phyloP scores from a whole-genome alignment of 1,140 invertebrate species.

The Diuraphis noxia region DNA sequence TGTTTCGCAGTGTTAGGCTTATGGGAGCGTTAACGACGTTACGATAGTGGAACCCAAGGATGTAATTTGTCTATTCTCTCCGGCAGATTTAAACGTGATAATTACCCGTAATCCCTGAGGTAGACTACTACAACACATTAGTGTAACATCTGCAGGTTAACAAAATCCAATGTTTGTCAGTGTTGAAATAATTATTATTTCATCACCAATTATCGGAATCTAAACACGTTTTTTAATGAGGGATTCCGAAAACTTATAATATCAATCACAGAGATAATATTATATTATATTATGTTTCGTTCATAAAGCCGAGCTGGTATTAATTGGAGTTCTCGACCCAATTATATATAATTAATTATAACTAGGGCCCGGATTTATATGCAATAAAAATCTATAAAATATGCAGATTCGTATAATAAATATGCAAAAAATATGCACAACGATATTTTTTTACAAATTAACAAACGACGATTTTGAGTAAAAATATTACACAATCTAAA shows the following conservation, averaged over 20 bases:
- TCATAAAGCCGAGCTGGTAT: neutral
- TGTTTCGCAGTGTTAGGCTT: neutral
- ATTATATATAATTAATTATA: too few relatives aligned
- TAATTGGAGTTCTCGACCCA: neutral
- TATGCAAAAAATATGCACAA: too few relatives aligned
- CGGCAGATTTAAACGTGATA: slow-evolving; percentile 9
- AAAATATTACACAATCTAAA: too few relatives aligned
- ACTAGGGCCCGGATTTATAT: too few relatives aligned
- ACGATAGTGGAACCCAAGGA: neutral
- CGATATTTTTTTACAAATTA: too few relatives aligned
- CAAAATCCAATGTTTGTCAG: neutral
- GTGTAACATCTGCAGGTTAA: slow-evolving; percentile 28
- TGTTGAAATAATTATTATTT: neutral
- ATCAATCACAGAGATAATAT: neutral
- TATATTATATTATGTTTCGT: neutral
- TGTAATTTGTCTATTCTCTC: neutral
- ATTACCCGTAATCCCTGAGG: slow-evolving; percentile 12
- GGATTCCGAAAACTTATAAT: neutral
- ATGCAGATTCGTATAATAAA: too few relatives aligned
- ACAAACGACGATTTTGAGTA: too few relatives aligned
- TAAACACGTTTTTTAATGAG: neutral
- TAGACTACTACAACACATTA: slow-evolving; percentile 19
- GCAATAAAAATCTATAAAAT: too few relatives aligned
- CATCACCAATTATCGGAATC: neutral
- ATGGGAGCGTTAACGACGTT: slow-evolving; percentile 20